Evolutionary conservation across 2,113 vertebrate species (phyloP), one percentile per base, ranked within the genome.

Genomic region (Crypturellus undulatus): DNA sequence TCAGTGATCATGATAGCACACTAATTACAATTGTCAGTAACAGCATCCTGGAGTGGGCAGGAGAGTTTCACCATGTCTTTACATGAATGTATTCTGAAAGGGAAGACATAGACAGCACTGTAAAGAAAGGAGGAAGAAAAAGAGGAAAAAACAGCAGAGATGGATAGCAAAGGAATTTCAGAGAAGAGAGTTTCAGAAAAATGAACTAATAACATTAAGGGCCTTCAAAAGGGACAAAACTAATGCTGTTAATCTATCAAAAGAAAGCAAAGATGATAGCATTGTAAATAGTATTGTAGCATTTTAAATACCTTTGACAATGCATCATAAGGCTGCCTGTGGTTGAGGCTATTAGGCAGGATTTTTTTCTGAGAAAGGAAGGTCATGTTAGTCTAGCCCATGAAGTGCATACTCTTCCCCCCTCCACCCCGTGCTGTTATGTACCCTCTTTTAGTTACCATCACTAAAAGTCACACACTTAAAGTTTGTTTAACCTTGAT

Each of bases 11-110:
- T 89, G 86, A 22, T 79, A 82, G 28, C 86, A 70, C 30, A 1
- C 70, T 96, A 91, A 97, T 97, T 96, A 30, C 36, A 93, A 94
- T 87, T 96, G 96, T 95, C 96, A 96, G 89, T 38, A 95, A 97
- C 95, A 97, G 67, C 75, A 42, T 92, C 70, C 89, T 96, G 90
- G 51, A 84, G 81, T 60, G 94, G 84, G 80, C 86, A 87, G 86
- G 64, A 94, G 90, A 84, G 68, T 63, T 94, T 79, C 67, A 59
- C 32, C 0, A 2, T 92, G 38, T 89, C 77, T 94, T 94, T 84
- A 90, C 77, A 92, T 52, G 90, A 91, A 96, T 86, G 52, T 89
- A 26, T 84, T 91, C 71, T 84, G 93, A 95, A 94, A 80, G 89
- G 88, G 43, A 75, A 86, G 72, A 65, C 76, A 67, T 7, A 90